A percentile compares a stretch with the other conserved stretches of the same genome.
Conservation (phyloP, 53 echinoderm and acorn worm species). For the Apostichopus leukothele region DNA sequence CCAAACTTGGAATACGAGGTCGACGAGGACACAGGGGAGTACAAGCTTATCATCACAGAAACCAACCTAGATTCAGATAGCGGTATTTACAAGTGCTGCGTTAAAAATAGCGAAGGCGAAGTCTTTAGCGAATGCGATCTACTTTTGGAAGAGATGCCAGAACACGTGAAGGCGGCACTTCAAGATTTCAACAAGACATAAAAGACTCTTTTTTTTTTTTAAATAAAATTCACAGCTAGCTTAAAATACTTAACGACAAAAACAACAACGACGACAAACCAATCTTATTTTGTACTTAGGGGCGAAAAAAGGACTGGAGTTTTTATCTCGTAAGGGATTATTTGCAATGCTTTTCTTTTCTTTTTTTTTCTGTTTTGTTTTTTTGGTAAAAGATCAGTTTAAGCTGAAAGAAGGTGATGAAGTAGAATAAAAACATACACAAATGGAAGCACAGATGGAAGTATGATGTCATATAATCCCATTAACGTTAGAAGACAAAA, state of each 20-base stretch:
- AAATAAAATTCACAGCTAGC: background rate
- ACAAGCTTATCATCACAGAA: constrained; percentile 66
- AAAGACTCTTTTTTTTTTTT: background rate
- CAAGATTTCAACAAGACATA: constrained; percentile 37
- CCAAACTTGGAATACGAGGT: constrained; percentile 46
- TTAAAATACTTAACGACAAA: background rate
- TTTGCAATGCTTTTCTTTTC: background rate
- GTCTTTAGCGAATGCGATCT: constrained; percentile 63
- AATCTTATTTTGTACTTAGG: constrained; percentile 18
- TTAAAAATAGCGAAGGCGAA: constrained; percentile 58
- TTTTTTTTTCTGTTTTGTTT: no score
- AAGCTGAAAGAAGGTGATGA: no score
- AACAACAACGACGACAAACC: background rate
- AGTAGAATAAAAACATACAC: no score
- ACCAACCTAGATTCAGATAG: constrained; percentile 55
- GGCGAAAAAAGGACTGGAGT: background rate
- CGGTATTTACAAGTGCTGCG: constrained; percentile 65
- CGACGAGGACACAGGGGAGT: constrained; percentile 62
- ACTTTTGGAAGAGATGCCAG: constrained; percentile 73
- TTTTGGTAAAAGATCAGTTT: background rate
- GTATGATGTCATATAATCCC: no score
- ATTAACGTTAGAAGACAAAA: no score
- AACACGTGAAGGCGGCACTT: constrained; percentile 56
- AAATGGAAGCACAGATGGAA: no score
- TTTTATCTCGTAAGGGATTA: no score